phyloP scores from a whole-genome alignment of 2,113 vertebrate species.

The Thamnophis sirtalis region DNA sequence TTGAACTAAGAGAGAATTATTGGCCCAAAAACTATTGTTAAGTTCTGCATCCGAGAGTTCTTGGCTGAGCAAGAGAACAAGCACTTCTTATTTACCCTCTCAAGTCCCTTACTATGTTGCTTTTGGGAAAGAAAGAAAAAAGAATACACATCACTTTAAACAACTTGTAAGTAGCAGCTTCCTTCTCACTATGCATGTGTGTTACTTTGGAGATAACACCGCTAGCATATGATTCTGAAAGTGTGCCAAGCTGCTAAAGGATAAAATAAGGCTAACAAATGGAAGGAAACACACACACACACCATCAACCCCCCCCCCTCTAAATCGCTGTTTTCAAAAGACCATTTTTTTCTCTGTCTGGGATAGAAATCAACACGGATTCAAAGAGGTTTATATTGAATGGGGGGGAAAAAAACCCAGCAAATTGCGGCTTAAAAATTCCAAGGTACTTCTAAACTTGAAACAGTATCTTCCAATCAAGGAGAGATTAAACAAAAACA shows the following conservation, averaged over 20 bases:
- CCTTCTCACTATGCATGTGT: neutral
- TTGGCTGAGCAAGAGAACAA: neutral
- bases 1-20: neutral
- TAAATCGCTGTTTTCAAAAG: neutral
- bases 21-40: neutral
- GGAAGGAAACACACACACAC: neutral
- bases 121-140: neutral
- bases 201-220: neutral
- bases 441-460: neutral
- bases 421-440: conserved; percentile 72
- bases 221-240: neutral
- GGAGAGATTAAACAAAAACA: conserved; percentile 76
- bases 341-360: neutral
- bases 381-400: neutral
- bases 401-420: conserved; percentile 52
- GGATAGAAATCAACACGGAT: neutral
- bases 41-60: neutral
- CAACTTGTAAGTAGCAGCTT: neutral
- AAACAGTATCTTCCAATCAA: conserved; percentile 46
- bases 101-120: neutral
- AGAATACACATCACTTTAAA: neutral
- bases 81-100: neutral
- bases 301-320: fast-evolving
- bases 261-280: neutral
- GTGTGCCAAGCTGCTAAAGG: neutral